Conservation (phyloP, 2,113 vertebrate species). For the Zapus hudsonius region DNA sequence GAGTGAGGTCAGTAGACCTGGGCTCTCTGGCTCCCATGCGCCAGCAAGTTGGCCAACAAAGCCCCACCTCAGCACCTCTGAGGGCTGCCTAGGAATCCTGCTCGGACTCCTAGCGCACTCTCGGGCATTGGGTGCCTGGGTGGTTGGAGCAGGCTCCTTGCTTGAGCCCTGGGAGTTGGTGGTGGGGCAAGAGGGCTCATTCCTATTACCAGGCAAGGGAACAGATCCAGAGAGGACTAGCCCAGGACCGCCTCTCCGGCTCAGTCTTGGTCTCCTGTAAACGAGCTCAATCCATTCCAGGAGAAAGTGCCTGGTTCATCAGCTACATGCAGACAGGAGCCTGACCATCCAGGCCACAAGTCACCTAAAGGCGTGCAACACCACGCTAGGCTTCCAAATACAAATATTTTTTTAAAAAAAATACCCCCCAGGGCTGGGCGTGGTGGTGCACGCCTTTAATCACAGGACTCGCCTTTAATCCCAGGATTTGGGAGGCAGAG, state of each 20-base stretch:
- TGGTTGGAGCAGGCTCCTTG: neutral
- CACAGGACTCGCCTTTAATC: no score
- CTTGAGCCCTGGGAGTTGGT: rapidly evolving
- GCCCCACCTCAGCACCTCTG: neutral
- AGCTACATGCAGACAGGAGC: no score
- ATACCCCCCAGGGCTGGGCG: no score
- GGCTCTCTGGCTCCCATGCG: no score
- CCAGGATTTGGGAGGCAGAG: no score
- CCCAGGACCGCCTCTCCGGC: neutral
- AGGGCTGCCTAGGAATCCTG: no score
- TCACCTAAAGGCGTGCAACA: no score
- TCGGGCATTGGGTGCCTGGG: rapidly evolving
- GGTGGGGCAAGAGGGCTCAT: neutral
- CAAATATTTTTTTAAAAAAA: no score
- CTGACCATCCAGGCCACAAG: neutral
- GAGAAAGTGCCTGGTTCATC: neutral
- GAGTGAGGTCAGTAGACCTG: rapidly evolving
- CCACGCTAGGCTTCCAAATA: no score
- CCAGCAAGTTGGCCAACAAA: neutral
- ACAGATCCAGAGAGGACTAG: no score
- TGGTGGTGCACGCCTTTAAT: no score
- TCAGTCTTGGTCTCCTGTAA: no score
- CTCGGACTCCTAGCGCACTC: neutral
- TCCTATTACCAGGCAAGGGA: rapidly evolving
- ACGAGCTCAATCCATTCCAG: neutral